A percentile compares a stretch with the other conserved stretches of the same genome.
Conservation (phyloP, 2,113 vertebrate species). For the Rhegmatorhina hoffmannsi region DNA sequence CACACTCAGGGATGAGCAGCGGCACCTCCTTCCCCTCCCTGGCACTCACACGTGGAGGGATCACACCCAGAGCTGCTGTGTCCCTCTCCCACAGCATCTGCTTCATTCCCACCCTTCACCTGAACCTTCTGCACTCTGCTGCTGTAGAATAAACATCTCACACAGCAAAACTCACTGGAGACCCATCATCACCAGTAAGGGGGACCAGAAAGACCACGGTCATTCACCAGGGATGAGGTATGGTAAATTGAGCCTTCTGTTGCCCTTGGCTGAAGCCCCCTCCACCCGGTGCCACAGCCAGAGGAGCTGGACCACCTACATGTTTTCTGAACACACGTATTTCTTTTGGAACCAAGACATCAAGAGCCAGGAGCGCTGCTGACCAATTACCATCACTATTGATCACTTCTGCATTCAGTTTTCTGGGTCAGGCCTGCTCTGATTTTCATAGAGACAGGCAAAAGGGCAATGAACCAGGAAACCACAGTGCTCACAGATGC, state of each 20-base stretch:
- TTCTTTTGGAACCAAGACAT: background rate
- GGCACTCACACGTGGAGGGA: accelerated
- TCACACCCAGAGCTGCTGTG: background rate
- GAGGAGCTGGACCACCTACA: background rate
- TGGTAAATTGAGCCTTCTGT: background rate
- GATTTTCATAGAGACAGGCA: background rate
- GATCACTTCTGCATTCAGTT: background rate
- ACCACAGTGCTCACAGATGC: background rate
- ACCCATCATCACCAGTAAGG: accelerated
- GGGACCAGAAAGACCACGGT: background rate
- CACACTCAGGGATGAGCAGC: accelerated
- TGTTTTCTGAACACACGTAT: background rate
- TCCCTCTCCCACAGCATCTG: background rate
- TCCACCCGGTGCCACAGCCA: background rate
- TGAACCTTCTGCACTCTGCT: accelerated
- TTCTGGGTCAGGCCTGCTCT: background rate
- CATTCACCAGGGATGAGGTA: background rate
- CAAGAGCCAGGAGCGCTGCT: background rate
- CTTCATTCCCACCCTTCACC: background rate
- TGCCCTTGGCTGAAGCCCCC: background rate
- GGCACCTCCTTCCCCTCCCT: background rate
- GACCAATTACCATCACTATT: background rate
- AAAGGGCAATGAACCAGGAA: background rate
- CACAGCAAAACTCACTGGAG: background rate
- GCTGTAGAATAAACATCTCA: background rate